Evolutionary conservation across 2,888 invertebrate genomes (phyloP), one percentile per base, ranked within the genome.

Genomic region (Macaria liturata): DNA sequence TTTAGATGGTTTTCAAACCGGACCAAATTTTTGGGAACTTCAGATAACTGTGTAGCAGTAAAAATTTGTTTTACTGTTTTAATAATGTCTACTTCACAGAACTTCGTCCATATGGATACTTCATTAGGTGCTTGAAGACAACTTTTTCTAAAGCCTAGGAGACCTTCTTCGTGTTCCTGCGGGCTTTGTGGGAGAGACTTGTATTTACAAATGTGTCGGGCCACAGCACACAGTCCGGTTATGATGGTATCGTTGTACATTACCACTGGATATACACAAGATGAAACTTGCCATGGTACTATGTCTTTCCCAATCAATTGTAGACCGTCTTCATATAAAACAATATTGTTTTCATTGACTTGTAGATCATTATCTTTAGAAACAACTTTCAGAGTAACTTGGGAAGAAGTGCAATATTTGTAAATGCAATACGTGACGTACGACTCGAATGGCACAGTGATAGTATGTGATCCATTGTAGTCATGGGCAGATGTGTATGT

Each of bases 91-190:
- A 96, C 93, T 91, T 98, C 98, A 91, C 98, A 98, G 80, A 97
- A 97, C 74, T 95, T 96, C 0, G 98, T 98, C 98, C 98, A 98
- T 43, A 96, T 92, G 6, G 97, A 97, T 6, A 94, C 93, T 86
- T 97, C 97, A 32, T 97, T 95, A 53, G 97, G 97, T 2, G 97
- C 95, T 71, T 96, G 93, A 9, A 98, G 88, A 74, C 97, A 97
- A 53, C 95, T 94, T 62, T 94, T 94, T 61, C 97, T 94, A 75
- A 97, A 98, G 0, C 97, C 97, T 9, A 97, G 88, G 45, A 97
- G 82, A 30, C 91, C 85, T 50, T 91, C 88, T 46, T 88, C 88
- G 50, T 88, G 86, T 66, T 88, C 90, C 31, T 75, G 68, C 3
- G 57, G 8, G 44, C 75, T 69, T 4, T 54, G 64, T 0, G 62